Conservation (phyloP, 2,888 invertebrate species). For the Unio delphinus region DNA sequence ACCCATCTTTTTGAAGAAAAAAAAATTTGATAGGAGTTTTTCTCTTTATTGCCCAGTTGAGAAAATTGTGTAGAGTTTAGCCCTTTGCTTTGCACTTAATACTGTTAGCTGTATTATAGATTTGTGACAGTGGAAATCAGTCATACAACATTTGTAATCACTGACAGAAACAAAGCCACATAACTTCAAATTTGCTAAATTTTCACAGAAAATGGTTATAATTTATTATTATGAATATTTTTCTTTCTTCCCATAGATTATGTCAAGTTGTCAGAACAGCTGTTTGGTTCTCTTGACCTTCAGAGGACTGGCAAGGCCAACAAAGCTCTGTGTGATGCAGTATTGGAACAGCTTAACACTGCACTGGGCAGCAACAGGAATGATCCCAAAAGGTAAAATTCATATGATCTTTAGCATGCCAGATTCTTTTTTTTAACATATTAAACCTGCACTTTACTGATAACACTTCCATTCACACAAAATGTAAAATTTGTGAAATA, state of each 20-base stretch:
- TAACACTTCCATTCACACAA: neutral
- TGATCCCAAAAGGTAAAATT: slow-evolving; percentile 48
- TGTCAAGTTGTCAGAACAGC: slow-evolving; percentile 45
- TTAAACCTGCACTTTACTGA: neutral
- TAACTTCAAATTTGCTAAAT: neutral
- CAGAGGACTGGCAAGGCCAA: slow-evolving; percentile 57
- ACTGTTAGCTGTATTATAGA: too few relatives aligned
- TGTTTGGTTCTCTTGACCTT: slow-evolving; percentile 57
- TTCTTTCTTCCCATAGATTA: slow-evolving; percentile 48
- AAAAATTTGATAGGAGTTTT: too few relatives aligned
- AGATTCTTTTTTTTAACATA: neutral
- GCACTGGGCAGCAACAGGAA: slow-evolving; percentile 51
- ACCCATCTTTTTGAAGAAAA: too few relatives aligned
- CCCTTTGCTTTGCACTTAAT: too few relatives aligned
- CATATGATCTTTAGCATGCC: too few relatives aligned
- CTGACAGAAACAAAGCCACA: too few relatives aligned
- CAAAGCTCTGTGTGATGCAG: slow-evolving; percentile 58
- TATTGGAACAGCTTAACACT: slow-evolving; percentile 54
- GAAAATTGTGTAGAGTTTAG: too few relatives aligned
- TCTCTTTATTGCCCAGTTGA: too few relatives aligned
- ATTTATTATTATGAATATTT: slow-evolving; percentile 3
- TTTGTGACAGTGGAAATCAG: too few relatives aligned
- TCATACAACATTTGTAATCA: too few relatives aligned
- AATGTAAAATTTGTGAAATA: too few relatives aligned
- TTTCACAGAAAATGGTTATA: neutral